These are phyloP conservation scores for Cotesia congregata DNA, from an alignment of 2,888 invertebrate genomes.

Conservation along the genomic window DNA sequence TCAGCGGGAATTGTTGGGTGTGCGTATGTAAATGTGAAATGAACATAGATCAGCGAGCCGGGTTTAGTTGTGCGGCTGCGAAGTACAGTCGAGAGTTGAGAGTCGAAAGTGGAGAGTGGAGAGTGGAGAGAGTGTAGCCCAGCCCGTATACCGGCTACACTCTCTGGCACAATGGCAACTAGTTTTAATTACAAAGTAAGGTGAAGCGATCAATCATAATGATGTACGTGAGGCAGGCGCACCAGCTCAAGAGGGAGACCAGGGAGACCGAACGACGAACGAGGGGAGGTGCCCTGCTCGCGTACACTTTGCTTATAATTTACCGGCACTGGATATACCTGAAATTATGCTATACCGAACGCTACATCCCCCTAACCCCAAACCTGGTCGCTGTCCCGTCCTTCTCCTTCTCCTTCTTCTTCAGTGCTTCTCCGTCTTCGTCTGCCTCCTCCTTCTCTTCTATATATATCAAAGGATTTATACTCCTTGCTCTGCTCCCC, in stretches of 20 bases:
- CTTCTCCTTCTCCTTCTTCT: conserved; percentile 33
- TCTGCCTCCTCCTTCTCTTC: conserved; percentile 33
- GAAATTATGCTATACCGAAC: conserved; percentile 67
- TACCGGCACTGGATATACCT: conserved; percentile 70
- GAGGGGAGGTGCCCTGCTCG: conserved; percentile 56
- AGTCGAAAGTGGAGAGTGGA: not conserved
- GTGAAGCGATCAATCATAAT: conserved; percentile 72
- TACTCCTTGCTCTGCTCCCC: conserved; percentile 31
- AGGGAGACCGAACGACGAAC: conserved; percentile 35
- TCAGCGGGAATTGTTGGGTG: not conserved
- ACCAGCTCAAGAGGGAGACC: conserved; percentile 36
- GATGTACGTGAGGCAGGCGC: conserved; percentile 71
- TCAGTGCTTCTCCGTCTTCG: conserved; percentile 32
- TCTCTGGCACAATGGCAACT: conserved; percentile 69
- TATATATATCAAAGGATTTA: conserved; percentile 11
- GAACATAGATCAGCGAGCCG: conserved; percentile 47
- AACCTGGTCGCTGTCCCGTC: conserved; percentile 24
- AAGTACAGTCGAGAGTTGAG: conserved; percentile 37
- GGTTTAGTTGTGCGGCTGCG: conserved; percentile 51
- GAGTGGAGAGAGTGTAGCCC: conserved; percentile 10
- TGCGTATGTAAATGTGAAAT: conserved; percentile 47
- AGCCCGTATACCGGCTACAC: not conserved
- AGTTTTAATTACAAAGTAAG: conserved; percentile 72
- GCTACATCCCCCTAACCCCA: conserved; percentile 40
- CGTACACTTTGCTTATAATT: conserved; percentile 71